Percentiles rank a stretch among this genome's conserved stretches.
Conservation (phyloP, 1,140 invertebrate species). For the Gonatopus flavifemur region DNA sequence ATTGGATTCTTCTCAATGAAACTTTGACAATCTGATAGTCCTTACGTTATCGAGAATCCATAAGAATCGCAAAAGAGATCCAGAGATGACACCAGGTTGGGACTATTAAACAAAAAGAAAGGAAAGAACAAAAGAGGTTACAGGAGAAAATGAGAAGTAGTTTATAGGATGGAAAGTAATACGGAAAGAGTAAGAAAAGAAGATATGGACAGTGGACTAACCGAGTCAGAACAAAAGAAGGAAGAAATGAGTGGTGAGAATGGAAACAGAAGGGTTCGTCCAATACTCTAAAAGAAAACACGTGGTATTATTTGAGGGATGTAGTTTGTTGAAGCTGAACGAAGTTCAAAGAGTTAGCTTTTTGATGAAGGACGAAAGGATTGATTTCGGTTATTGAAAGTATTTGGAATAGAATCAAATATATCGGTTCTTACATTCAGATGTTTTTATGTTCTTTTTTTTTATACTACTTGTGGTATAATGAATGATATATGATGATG, state of each 20-base stretch:
- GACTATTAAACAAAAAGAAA: too few species aligned
- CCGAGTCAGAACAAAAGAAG: not conserved
- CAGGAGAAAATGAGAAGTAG: too few species aligned
- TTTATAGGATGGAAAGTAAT: too few species aligned
- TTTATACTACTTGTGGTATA: too few species aligned
- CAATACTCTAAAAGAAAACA: constrained; percentile 35
- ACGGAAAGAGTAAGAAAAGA: constrained; percentile 8
- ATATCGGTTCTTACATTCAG: too few species aligned
- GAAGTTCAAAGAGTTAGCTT: constrained; percentile 29
- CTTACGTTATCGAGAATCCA: not conserved
- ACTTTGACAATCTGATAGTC: constrained; percentile 18
- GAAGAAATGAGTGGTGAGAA: constrained; percentile 7
- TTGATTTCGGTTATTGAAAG: too few species aligned
- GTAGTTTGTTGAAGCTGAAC: constrained; percentile 22
- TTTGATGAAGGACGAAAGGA: too few species aligned
- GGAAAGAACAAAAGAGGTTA: too few species aligned
- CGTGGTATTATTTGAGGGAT: constrained; percentile 27
- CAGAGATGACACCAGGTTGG: too few species aligned
- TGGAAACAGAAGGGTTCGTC: constrained; percentile 26
- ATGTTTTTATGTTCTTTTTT: too few species aligned
- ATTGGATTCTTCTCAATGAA: constrained; percentile 4
- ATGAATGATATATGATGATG: too few species aligned
- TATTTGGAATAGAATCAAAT: too few species aligned
- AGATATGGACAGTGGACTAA: not conserved
- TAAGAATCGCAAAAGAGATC: not conserved